Base-by-base conservation (phyloP, 2,797 vertebrate species). In the Antrozous pallidus region DNA sequence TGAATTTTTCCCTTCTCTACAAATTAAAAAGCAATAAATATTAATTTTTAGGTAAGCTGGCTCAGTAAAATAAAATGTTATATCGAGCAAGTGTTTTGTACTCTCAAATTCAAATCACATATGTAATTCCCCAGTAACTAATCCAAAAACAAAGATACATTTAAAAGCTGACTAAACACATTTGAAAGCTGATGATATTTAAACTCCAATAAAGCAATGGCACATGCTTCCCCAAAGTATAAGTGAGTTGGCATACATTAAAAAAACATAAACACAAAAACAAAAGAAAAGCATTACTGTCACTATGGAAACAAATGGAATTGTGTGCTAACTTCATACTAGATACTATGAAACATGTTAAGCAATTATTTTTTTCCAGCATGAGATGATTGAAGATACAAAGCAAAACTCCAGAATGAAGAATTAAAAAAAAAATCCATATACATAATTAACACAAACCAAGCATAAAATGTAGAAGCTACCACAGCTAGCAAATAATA, bases 401-500 rank as follows among this genome's bases (percentile, higher is more conserved):
- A 94, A 92, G 61, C 84, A 97, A 97, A 98, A 97, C 49, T 92
- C 69, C 4, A 95, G 82, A 77, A 95, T 97, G 94, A 98, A 95
- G 8, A 93, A 96, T 69, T 94, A 69, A 4, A 31, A 94, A 90
- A 75, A 85, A 81, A 97, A 94, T 36, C 86, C 12, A 92, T 24
- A 84, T 38, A 77, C 51, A 95, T 33, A 94, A 90, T 33, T 38
- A 93, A 94, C 26, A 94, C 40, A 97, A 97, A 97, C 51, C 83
- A 96, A 96, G 94, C 61, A 95, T 87, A 89, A 96, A 84, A 97
- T 97, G 96, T 80, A 79, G 81, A 97, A 97, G 94, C 96, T 92
- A 79, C 18, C n/a, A 92, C 78, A 61, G 75, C 63, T 95, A 71
- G 83, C 81, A 90, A 93, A 94, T 89, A 79, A 96, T 83, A 95